Evolutionary conservation across 1,140 invertebrate species (phyloP).

Genomic region (Diprion similis): DNA sequence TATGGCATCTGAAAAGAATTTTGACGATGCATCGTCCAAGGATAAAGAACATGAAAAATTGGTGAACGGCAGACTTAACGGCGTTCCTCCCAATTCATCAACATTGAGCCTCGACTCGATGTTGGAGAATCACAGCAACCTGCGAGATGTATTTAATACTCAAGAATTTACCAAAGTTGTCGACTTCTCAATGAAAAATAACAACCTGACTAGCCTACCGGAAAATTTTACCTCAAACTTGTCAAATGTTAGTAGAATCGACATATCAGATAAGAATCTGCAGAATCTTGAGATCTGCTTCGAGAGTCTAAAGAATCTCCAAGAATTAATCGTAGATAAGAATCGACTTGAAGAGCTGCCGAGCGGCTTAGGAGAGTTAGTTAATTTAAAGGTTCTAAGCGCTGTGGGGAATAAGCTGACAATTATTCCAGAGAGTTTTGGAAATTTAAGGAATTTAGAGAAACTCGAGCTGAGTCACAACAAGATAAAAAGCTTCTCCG

Average conservation of each 20-base stretch:
- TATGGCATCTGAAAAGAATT: background rate
- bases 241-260: conserved; percentile 25
- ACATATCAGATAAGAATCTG: conserved; percentile 35
- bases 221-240: conserved; percentile 29
- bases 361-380: conserved; percentile 27
- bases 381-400: conserved; percentile 21
- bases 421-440: conserved; percentile 18
- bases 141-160: background rate
- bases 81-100: conserved; percentile 13
- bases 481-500: conserved; percentile 31
- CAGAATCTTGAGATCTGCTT: conserved; percentile 6
- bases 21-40: background rate
- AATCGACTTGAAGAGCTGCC: conserved; percentile 25
- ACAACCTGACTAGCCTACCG: conserved; percentile 27
- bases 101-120: conserved; percentile 15
- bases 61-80: background rate
- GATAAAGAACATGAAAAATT: too few species aligned
- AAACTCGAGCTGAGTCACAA: conserved; percentile 35
- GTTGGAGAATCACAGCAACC: background rate
- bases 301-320: conserved; percentile 9
- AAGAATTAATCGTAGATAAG: conserved; percentile 14
- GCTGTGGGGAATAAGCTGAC: background rate
- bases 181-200: conserved; percentile 9
- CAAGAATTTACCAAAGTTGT: conserved; percentile 18
- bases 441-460: conserved; percentile 34